Evolutionary conservation across 2,113 vertebrate species (phyloP), one percentile per base, ranked within the genome.

Genomic region (Scartelaos histophorus): DNA sequence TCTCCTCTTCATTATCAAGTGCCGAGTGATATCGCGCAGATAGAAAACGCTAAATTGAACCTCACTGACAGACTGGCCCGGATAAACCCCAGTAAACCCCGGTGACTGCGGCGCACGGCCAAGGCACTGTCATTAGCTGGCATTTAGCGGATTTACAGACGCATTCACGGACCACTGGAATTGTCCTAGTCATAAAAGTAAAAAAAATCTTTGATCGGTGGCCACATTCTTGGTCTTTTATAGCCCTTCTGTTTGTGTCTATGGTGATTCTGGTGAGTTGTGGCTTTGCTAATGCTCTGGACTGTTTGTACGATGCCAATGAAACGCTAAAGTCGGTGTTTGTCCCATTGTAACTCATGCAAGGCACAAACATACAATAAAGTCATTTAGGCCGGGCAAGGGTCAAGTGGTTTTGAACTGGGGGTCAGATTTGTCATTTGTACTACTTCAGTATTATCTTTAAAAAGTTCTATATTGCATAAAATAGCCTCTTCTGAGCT

Each of bases 11-110:
- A 64, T 64, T 64, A 43, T 38, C 19, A 64, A 38, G 61, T 64
- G 61, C 29, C 34, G 61, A 64, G 61, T 64, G 61, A 64, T 38
- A 64, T 38, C 61, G 5, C 34, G n/a, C 61, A 43, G 61, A 64
- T 43, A 64, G 34, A n/a, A 35, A 43, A 64, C 35, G 9, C 34
- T 12, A 38, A 43, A 64, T 64, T 64, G 34, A 10, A 43, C 34
- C 11, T 19, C 17, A 43, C 34, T 64, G 61, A 64, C 61, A 64
- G 61, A 64, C 7, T 7, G 38, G 25, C 19, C 25, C 7, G 25
- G 61, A 19, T 64, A 12, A 43, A 64, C 16, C 29, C 4, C 15
- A 5, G n/a, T 7, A n/a, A 61, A 61, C 58, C 58, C 29, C 15
- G 7, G 10, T 12, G 9, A 19, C 11, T 6, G 34, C 61, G 2